Conservation (phyloP, 2,888 invertebrate species). For the Pollenia griseotomentosa region DNA sequence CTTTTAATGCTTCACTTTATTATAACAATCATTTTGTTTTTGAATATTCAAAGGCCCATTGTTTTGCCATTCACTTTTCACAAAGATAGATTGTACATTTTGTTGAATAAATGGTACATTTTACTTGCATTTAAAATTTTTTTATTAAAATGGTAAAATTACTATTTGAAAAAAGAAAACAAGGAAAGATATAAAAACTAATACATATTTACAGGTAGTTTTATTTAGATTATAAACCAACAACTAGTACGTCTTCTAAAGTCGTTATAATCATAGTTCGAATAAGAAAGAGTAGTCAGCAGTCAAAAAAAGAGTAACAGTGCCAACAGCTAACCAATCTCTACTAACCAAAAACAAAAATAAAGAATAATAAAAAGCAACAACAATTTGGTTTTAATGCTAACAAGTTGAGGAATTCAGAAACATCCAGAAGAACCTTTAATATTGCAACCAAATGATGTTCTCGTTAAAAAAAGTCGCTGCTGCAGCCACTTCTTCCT, state of each 20-base stretch:
- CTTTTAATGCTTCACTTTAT: conserved; percentile 38
- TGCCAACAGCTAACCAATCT: conserved; percentile 76
- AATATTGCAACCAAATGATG: conserved; percentile 51
- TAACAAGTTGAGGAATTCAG: conserved; percentile 59
- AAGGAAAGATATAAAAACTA: neutral
- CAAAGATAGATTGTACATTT: conserved; percentile 57
- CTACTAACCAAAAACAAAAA: conserved; percentile 69
- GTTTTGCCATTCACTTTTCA: conserved; percentile 59
- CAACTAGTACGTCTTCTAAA: conserved; percentile 22
- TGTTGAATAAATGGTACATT: conserved; percentile 54
- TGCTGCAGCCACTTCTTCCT: conserved; percentile 32
- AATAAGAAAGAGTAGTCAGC: conserved; percentile 24
- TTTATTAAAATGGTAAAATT: conserved; percentile 33
- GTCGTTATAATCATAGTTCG: conserved; percentile 33
- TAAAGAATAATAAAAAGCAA: conserved; percentile 46
- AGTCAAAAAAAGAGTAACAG: conserved; percentile 50
- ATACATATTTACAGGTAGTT: conserved; percentile 52
- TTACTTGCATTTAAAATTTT: conserved; percentile 30
- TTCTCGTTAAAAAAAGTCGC: conserved; percentile 25
- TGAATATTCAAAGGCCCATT: conserved; percentile 65
- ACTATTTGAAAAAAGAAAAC: conserved; percentile 33
- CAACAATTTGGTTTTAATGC: conserved; percentile 48
- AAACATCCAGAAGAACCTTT: conserved; percentile 42
- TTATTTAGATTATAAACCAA: conserved; percentile 33
- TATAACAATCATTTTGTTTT: conserved; percentile 42